These are phyloP conservation scores for Hylaeus anthracinus DNA, from an alignment of 1,140 invertebrate species.

Conservation along the genomic window DNA sequence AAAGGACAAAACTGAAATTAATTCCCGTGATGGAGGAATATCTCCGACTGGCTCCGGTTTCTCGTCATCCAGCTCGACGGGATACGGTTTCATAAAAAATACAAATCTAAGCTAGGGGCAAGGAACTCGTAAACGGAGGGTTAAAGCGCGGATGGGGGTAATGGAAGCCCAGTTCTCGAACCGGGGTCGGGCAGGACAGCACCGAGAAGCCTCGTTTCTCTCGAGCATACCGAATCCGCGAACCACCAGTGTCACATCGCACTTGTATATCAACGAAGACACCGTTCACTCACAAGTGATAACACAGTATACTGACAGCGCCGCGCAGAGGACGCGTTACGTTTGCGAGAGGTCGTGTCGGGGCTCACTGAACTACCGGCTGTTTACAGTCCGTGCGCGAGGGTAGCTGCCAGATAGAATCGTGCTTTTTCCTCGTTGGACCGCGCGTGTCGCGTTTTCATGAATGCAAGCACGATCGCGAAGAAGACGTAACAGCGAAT, in stretches of 20 bases:
- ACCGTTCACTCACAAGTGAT: background rate
- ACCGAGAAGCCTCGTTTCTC: no score
- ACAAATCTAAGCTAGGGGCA: background rate
- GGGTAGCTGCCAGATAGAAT: background rate
- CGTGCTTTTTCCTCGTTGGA: background rate
- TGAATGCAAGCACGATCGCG: background rate
- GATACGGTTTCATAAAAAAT: background rate
- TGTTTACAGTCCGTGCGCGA: conserved; percentile 52
- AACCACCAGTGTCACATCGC: background rate
- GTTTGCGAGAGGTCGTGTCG: conserved; percentile 56
- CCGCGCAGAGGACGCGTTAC: conserved; percentile 26
- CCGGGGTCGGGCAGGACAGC: background rate
- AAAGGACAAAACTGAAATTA: no score
- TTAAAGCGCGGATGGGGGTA: background rate
- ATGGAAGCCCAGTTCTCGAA: background rate
- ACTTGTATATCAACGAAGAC: background rate
- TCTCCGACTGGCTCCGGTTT: no score
- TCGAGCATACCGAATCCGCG: conserved; percentile 7
- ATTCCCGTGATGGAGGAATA: no score
- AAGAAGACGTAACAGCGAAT: background rate
- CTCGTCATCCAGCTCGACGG: no score
- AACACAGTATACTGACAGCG: conserved; percentile 11
- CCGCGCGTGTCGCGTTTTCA: no score
- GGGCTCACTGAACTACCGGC: conserved; percentile 22
- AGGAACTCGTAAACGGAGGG: conserved; percentile 6